These are phyloP conservation scores for Chitala chitala DNA, from an alignment of 2,113 vertebrate species.

Conservation along the genomic window DNA sequence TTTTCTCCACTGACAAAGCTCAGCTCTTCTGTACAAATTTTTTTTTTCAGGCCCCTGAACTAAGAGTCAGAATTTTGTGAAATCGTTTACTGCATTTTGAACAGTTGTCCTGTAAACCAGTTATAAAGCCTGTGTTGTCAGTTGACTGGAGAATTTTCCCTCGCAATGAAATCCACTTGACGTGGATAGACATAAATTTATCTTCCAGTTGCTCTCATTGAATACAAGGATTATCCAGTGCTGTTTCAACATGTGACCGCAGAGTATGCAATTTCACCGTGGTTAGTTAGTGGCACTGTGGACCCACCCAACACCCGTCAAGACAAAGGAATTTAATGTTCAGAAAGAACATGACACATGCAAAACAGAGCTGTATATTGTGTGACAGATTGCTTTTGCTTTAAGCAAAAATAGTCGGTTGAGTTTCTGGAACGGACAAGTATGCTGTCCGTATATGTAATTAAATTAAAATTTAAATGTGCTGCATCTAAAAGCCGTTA, in stretches of 20 bases:
- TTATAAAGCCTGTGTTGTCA: not conserved
- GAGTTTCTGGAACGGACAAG: no score
- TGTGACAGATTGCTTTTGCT: no score
- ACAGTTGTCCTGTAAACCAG: not conserved
- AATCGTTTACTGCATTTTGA: not conserved
- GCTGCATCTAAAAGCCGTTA: not conserved
- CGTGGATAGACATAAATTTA: not conserved
- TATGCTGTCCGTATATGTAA: no score
- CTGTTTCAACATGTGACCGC: not conserved
- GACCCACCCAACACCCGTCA: not conserved
- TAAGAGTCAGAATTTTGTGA: no score
- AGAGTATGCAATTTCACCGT: not conserved
- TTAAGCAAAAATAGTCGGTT: no score
- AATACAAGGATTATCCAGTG: not conserved
- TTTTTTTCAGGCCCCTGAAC: conserved; percentile 4
- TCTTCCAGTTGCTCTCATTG: not conserved
- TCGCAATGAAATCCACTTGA: not conserved
- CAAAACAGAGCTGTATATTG: no score
- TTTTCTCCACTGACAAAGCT: not conserved
- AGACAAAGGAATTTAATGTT: not conserved
- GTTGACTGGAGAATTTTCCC: not conserved
- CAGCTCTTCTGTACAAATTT: not conserved
- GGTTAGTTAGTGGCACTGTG: not conserved
- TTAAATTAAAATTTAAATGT: no score
- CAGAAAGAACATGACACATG: not conserved